Base-by-base conservation (phyloP, 2,797 vertebrate genomes). In the Megalops cyprinoides region DNA sequence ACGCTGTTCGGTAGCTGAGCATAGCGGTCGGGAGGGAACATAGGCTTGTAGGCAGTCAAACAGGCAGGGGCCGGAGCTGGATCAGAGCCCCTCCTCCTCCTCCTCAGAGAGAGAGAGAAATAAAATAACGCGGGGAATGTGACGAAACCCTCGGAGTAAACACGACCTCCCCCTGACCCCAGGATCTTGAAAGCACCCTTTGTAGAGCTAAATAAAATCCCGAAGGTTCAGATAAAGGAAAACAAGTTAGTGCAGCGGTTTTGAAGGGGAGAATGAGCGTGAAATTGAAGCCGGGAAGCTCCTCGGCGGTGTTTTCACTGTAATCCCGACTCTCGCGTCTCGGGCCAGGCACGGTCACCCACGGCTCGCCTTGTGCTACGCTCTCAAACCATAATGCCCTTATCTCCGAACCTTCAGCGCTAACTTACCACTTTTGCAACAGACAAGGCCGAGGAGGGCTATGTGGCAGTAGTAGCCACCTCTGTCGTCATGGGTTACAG, bases 111-210 rank as follows among this genome's bases (percentile, higher is more conserved):
- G 23, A 51, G 37, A n/a, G 39, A 42, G 71, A 15, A 2, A 48
- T 69, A 76, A 65, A 65, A 51, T 10, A 81, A 84, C 79, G 78
- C 76, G 83, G 85, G 58, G 83, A 89, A 84, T 82, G 78, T 73
- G 81, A 84, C 84, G 81, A 76, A 79, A 62, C 48, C 15, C 74
- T 71, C 71, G 42, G 71, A 74, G 79, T 88, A 87, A 88, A 88
- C 85, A 84, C 78, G 86, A 87, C 87, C 88, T 87, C 82, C 75
- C 48, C 76, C 85, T 91, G 89, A 90, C 89, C 91, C 77, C 15
- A 56, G 37, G 42, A n/a, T n/a, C 49, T 74, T 89, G 82, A 91
- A 92, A 84, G 87, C 85, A 78, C 60, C 79, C 83, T 83, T 88
- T 92, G 88, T 91, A 82, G 82, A 85, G 74, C 78, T 82, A 79